These are phyloP conservation scores for Drosophila varians DNA, from an alignment of 1,140 invertebrate genomes.

Conservation along the genomic window DNA sequence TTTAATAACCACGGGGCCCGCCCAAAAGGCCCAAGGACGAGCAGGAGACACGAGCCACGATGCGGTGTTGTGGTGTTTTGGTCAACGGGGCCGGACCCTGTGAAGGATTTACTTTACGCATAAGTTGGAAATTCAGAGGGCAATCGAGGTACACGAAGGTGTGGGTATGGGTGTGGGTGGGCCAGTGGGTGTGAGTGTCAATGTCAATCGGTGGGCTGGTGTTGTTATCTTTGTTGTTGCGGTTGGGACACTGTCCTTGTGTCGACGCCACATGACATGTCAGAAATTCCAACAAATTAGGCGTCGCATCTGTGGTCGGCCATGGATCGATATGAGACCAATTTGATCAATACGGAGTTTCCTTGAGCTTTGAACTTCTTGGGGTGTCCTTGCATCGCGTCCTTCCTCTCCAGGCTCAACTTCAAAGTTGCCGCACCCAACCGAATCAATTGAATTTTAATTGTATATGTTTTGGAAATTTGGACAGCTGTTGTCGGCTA, in stretches of 20 bases:
- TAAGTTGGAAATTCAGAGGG: constrained; percentile 41
- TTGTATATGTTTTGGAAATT: constrained; percentile 59
- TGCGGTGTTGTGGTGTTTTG: constrained; percentile 4
- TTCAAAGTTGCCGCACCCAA: not conserved
- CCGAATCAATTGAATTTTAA: constrained; percentile 57
- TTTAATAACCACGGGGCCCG: constrained; percentile 67
- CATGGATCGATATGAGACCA: constrained; percentile 60
- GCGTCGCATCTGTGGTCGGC: constrained; percentile 61
- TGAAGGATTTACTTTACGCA: constrained; percentile 53
- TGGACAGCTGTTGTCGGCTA: constrained; percentile 62
- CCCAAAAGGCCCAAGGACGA: constrained; percentile 53
- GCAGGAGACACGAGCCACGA: constrained; percentile 46
- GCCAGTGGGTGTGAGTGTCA: constrained; percentile 29
- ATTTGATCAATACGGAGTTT: constrained; percentile 65
- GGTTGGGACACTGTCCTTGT: constrained; percentile 40
- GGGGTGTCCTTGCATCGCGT: constrained; percentile 49
- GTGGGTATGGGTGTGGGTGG: constrained; percentile 8
- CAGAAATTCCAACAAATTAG: constrained; percentile 61
- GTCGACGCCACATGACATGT: constrained; percentile 60
- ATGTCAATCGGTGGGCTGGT: constrained; percentile 32
- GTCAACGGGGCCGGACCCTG: constrained; percentile 12
- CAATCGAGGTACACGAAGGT: constrained; percentile 4
- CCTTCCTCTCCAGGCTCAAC: not conserved
- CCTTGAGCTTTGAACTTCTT: constrained; percentile 62
- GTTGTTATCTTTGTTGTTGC: constrained; percentile 28